Conservation (phyloP, 1,140 invertebrate species). For the Drosophila trapezifrons region DNA sequence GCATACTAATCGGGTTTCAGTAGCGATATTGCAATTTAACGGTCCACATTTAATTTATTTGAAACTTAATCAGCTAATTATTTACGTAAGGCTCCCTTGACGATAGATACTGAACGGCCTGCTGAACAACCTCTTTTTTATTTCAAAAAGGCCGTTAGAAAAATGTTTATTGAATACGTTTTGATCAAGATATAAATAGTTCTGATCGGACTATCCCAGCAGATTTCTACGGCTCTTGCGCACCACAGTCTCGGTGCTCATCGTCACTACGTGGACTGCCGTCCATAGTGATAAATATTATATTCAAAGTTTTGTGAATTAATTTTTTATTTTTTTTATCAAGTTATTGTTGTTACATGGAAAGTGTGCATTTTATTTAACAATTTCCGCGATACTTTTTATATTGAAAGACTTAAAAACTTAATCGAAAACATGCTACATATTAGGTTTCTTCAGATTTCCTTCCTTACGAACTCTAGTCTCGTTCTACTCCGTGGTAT, state of each 20-base stretch:
- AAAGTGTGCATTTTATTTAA: constrained; percentile 17
- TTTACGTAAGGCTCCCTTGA: not conserved
- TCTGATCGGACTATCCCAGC: no score
- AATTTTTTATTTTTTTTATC: constrained; percentile 4
- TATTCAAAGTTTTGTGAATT: no score
- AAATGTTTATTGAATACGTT: no score
- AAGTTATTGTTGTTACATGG: constrained; percentile 9
- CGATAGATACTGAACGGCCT: no score
- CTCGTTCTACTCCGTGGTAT: constrained; percentile 4
- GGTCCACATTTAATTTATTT: not conserved
- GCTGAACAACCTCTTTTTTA: no score
- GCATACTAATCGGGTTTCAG: not conserved
- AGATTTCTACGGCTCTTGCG: no score
- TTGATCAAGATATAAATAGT: no score
- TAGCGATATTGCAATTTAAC: not conserved
- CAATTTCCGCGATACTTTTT: constrained; percentile 17
- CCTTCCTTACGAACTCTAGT: constrained; percentile 5
- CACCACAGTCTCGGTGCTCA: no score
- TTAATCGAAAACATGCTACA: constrained; percentile 16
- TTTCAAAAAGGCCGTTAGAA: no score
- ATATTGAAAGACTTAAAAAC: constrained; percentile 14
- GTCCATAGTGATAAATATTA: no score
- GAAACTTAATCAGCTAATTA: not conserved
- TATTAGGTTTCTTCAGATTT: constrained; percentile 3
- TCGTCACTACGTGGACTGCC: no score